phyloP scores from a whole-genome alignment of 1,140 invertebrate species.

The Bombus affinis region DNA sequence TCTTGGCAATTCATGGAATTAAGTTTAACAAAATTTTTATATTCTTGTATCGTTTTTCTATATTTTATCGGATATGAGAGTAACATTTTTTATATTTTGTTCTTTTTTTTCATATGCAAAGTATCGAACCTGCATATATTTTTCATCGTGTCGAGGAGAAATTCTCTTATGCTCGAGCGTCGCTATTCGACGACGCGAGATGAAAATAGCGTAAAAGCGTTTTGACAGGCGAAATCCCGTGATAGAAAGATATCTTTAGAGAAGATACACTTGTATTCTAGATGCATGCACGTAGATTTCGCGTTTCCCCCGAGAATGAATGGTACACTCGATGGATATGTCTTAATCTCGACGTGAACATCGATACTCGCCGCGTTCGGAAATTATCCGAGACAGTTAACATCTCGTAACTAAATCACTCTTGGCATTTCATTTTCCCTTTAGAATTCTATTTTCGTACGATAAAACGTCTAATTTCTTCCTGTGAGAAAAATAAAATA shows the following conservation, averaged over 20 bases:
- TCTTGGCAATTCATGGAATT: background rate
- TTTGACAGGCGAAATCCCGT: background rate
- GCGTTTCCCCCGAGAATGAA: slow-evolving; percentile 24
- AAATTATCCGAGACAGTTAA: slow-evolving; percentile 2
- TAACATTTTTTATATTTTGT: background rate
- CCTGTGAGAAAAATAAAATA: background rate
- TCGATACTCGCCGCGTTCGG: background rate
- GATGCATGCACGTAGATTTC: slow-evolving; percentile 47
- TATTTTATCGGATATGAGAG: background rate
- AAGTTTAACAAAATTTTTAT: no score
- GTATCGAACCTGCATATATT: background rate
- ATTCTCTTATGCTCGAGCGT: background rate
- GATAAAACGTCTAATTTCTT: background rate
- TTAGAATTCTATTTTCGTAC: background rate
- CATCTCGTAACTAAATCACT: slow-evolving; percentile 9
- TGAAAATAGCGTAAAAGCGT: background rate
- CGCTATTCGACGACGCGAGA: background rate
- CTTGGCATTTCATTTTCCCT: background rate
- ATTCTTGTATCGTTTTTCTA: no score
- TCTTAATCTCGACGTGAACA: slow-evolving; percentile 7
- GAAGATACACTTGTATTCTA: slow-evolving; percentile 22
- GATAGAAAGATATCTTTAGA: slow-evolving; percentile 18
- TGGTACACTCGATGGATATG: background rate
- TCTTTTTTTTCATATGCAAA: background rate
- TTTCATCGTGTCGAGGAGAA: background rate